Conservation (phyloP, 2,888 invertebrate genomes). For the Tortricodes alternella region DNA sequence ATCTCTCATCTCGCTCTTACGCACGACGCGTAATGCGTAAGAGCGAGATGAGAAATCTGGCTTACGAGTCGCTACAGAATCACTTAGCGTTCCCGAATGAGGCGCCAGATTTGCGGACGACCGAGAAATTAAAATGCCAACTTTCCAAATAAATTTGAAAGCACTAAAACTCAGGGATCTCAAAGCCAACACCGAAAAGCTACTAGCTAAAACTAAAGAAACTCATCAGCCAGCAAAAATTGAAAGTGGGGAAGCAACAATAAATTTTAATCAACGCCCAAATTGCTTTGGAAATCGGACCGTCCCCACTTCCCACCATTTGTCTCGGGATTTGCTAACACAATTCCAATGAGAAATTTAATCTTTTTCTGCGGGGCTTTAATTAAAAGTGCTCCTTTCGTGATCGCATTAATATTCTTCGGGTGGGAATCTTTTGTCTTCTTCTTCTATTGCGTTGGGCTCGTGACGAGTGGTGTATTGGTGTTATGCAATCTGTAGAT, state of each 20-base stretch:
- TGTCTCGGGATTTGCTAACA: slow-evolving; percentile 26
- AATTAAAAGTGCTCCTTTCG: slow-evolving; percentile 19
- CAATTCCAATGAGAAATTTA: slow-evolving; percentile 26
- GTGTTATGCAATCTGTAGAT: no score
- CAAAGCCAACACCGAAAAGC: background rate
- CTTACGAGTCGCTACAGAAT: no score
- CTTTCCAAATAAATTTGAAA: background rate
- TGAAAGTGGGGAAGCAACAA: slow-evolving; percentile 11
- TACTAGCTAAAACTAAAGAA: slow-evolving; percentile 1
- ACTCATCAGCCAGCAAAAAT: slow-evolving; percentile 1
- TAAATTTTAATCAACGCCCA: slow-evolving; percentile 26
- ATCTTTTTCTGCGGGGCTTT: slow-evolving; percentile 19
- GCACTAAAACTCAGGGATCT: background rate
- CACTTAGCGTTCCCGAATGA: no score
- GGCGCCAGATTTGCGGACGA: no score
- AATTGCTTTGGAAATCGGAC: slow-evolving; percentile 26
- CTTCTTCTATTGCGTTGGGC: background rate
- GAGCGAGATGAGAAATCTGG: no score
- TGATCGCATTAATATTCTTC: slow-evolving; percentile 16
- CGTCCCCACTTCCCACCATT: slow-evolving; percentile 22
- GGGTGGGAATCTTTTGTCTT: slow-evolving; percentile 7
- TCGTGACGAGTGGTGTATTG: no score
- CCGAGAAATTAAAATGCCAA: no score
- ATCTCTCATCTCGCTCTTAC: no score
- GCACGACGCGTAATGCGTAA: no score